These are phyloP conservation scores for Trichogramma dendrolimi DNA, from an alignment of 2,888 invertebrate genomes.

Conservation along the genomic window DNA sequence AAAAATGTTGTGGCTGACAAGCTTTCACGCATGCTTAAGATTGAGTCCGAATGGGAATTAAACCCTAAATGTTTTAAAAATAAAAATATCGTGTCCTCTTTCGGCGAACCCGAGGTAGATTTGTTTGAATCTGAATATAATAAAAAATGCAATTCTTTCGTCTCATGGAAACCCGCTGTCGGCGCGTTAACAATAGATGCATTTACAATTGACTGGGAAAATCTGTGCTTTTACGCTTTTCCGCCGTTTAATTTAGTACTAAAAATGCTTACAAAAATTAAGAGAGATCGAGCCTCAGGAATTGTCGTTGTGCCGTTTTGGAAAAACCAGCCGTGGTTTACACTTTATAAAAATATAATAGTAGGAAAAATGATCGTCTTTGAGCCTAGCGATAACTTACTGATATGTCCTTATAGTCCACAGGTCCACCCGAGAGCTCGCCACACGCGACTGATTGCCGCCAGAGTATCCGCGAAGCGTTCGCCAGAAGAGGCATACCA, in stretches of 20 bases:
- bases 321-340: constrained; percentile 20
- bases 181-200: constrained; percentile 12
- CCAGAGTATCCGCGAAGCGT: constrained; percentile 3
- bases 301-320: constrained; percentile 20
- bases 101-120: constrained; percentile 15
- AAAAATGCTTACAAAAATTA: constrained; percentile 15
- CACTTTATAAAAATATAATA: constrained; percentile 19
- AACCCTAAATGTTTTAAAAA: not conserved
- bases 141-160: constrained; percentile 17
- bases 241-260: constrained; percentile 19
- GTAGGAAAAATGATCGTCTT: constrained; percentile 16
- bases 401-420: constrained; percentile 16
- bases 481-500: constrained; percentile 6
- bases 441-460: not conserved
- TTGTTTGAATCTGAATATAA: constrained; percentile 19
- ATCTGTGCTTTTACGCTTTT: constrained; percentile 22
- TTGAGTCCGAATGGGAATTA: constrained; percentile 17
- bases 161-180: constrained; percentile 16
- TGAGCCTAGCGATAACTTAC: constrained; percentile 13
- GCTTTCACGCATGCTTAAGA: constrained; percentile 15
- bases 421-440: constrained; percentile 16
- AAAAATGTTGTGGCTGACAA: constrained; percentile 19
- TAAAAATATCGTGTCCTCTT: constrained; percentile 1
- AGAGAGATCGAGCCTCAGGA: constrained; percentile 14
- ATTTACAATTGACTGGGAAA: constrained; percentile 18